Percentiles rank a stretch among this genome's conserved stretches.
phyloP scores from a whole-genome alignment of 2,888 invertebrate genomes.

The Monochamus alternatus region DNA sequence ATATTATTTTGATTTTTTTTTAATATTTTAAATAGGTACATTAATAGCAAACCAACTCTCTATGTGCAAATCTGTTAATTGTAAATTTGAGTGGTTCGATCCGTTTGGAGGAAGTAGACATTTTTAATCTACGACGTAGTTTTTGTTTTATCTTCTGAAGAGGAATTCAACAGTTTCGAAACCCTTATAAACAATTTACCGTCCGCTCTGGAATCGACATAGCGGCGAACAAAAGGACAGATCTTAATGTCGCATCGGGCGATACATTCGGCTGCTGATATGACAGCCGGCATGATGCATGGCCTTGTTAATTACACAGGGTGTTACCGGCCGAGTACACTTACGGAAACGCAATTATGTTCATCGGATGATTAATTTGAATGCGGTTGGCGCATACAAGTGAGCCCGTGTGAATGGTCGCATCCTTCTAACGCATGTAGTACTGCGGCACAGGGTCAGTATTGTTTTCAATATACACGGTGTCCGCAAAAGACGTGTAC shows the following conservation, averaged over 20 bases:
- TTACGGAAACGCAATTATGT: slow-evolving; percentile 68
- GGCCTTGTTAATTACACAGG: slow-evolving; percentile 66
- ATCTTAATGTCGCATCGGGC: slow-evolving; percentile 24
- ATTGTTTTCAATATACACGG: too few relatives aligned
- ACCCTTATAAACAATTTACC: neutral
- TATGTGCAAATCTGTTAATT: too few relatives aligned
- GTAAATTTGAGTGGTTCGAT: too few relatives aligned
- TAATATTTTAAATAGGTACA: too few relatives aligned
- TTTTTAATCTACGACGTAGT: too few relatives aligned
- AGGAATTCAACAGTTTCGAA: too few relatives aligned
- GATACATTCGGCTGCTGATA: slow-evolving; percentile 52
- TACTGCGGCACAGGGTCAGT: neutral
- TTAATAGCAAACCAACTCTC: too few relatives aligned
- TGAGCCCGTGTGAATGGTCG: slow-evolving; percentile 54
- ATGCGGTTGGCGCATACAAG: slow-evolving; percentile 60
- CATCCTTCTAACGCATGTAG: slow-evolving; percentile 36
- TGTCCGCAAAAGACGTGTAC: too few relatives aligned
- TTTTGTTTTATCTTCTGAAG: too few relatives aligned
- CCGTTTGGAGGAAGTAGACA: too few relatives aligned
- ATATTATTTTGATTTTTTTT: too few relatives aligned
- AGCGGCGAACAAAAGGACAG: slow-evolving; percentile 15
- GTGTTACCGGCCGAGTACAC: slow-evolving; percentile 63
- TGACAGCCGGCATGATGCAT: slow-evolving; percentile 64
- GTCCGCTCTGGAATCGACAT: neutral
- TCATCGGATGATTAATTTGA: slow-evolving; percentile 66